A percentile compares a stretch with the other conserved stretches of the same genome.
Conservation (phyloP, 2,888 invertebrate species). For the Scaeva pyrastri region DNA sequence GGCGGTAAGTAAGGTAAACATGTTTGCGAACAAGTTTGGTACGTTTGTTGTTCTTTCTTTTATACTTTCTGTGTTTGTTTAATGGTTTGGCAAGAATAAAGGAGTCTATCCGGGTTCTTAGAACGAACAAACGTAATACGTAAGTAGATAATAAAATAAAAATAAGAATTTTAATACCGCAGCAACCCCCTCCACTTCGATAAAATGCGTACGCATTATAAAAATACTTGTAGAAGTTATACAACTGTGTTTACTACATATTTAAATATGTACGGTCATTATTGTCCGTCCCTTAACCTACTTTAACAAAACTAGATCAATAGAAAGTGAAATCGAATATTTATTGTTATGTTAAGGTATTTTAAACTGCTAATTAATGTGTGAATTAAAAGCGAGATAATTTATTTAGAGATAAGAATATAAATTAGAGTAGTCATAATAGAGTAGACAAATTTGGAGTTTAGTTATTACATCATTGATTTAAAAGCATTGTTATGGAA, state of each 20-base stretch:
- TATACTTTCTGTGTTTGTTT: not conserved
- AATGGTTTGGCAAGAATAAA: not conserved
- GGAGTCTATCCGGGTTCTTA: not conserved
- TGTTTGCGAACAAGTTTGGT: conserved; percentile 19
- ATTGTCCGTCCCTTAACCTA: not conserved
- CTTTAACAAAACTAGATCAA: conserved; percentile 5
- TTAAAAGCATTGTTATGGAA: not conserved
- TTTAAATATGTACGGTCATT: not conserved
- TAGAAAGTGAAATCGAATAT: conserved; percentile 11
- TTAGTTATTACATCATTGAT: not conserved
- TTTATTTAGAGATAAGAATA: not conserved
- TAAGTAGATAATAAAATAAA: no score
- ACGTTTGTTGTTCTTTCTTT: not conserved
- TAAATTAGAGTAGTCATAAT: not conserved
- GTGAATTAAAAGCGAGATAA: not conserved
- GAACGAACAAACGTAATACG: not conserved
- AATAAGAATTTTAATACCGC: no score
- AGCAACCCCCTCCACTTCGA: no score
- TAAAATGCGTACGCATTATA: not conserved
- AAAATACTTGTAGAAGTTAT: not conserved
- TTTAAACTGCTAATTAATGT: conserved; percentile 9
- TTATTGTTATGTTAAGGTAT: not conserved
- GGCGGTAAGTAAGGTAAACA: conserved; percentile 14
- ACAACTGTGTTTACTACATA: not conserved
- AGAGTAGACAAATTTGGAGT: not conserved